phyloP scores from a whole-genome alignment of 2,113 vertebrate genomes.

The Aptenodytes forsteri region DNA sequence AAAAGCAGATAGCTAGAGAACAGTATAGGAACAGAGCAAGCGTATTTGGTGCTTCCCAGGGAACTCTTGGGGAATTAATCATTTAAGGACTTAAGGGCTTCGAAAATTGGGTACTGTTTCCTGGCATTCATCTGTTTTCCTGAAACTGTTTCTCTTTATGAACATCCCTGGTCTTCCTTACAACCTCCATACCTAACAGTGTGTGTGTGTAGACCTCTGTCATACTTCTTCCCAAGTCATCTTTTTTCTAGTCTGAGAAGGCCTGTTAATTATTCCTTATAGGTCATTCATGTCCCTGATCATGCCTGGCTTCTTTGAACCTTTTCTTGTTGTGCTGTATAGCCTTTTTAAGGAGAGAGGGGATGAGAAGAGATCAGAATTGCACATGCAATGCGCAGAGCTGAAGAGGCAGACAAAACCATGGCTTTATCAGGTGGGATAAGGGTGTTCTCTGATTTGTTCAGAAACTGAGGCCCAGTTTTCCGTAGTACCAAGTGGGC shows the following conservation, averaged over 20 bases:
- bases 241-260: neutral
- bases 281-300: neutral
- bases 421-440: neutral
- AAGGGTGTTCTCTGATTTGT: neutral
- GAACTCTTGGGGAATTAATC: neutral
- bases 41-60: neutral
- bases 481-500: neutral
- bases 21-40: neutral
- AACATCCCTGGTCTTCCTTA: neutral
- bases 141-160: neutral
- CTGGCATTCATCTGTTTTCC: neutral
- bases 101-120: neutral
- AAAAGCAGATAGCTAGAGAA: neutral
- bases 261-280: neutral
- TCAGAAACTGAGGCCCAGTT: neutral
- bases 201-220: neutral
- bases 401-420: neutral
- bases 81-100: neutral
- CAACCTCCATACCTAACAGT: neutral
- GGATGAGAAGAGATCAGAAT: neutral
- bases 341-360: neutral
- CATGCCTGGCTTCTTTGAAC: neutral
- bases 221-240: neutral
- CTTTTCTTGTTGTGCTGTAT: neutral
- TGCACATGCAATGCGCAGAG: neutral